Evolutionary conservation across 2,888 invertebrate genomes (phyloP), one percentile per base, ranked within the genome.

Genomic region (Melanophora roralis): DNA sequence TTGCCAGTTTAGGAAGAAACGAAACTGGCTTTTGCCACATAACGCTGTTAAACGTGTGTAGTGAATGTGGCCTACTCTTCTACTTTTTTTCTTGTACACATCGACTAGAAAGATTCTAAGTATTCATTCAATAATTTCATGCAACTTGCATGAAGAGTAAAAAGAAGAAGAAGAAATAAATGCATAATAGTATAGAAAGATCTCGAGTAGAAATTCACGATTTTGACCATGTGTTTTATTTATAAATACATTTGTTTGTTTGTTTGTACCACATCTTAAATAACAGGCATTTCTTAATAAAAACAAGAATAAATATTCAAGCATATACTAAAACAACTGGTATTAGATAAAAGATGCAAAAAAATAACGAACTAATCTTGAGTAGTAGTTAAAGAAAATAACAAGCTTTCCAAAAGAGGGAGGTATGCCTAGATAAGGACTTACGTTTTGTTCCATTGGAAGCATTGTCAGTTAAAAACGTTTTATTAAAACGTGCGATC

Each of bases 141-240:
- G 69, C 68, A 76, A 62, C 69, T 45, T 53, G 45, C 57, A 57
- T 57, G 32, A 49, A 32, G 8, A 45, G 23, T 16, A 38, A 2
- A 2, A 40, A 38, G n/a, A n/a, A n/a, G n/a, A n/a, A n/a, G 8
- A 55, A 62, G 23, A 47, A 49, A 32, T n/a, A 36, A 34, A 57
- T 12, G 6, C 3, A 34, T 27, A 45, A 62, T 45, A 23, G 59
- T 32, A 40, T 49, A 64, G 49, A 71, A 40, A 80, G 40, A 62
- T 55, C 59, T 69, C 38, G 11, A 43, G 47, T 14, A 43, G 43
- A 27, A 36, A 68, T 59, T 60, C 76, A 80, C 79, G 79, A 80
- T 80, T 75, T 80, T 80, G 79, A 75, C 79, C 79, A 80, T 73
- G 57, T 78, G 78, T 69, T 67, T 27, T 76, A 53, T 62, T 69